These are phyloP conservation scores for Boulengeromyrus knoepffleri DNA, from an alignment of 2,113 vertebrate genomes.

Conservation along the genomic window DNA sequence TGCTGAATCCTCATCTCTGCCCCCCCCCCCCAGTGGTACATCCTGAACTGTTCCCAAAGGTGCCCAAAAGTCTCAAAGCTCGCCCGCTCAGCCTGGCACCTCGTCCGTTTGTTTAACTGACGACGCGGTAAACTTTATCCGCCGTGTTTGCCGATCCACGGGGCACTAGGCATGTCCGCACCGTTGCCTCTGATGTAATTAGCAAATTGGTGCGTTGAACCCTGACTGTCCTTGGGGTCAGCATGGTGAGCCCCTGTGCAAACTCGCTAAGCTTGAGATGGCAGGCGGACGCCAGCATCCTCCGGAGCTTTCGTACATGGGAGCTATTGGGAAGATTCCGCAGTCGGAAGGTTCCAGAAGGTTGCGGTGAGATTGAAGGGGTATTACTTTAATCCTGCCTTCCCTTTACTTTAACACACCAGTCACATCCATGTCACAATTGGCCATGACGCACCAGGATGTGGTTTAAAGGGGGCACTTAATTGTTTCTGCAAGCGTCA, in stretches of 20 bases:
- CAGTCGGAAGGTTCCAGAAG: neutral
- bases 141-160: neutral
- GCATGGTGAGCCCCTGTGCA: neutral
- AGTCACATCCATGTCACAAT: conserved; percentile 18
- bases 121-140: neutral
- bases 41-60: neutral
- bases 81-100: neutral
- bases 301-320: neutral
- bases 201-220: neutral
- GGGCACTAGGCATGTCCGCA: neutral
- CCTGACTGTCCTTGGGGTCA: neutral
- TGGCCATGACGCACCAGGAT: neutral
- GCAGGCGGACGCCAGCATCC: neutral
- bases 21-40: neutral
- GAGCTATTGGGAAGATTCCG: neutral
- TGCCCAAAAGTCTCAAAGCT: neutral
- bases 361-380: neutral
- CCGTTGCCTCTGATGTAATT: neutral
- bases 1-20: neutral
- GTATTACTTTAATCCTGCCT: neutral
- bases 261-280: neutral
- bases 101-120: neutral
- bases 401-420: neutral
- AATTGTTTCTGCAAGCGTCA: conserved; percentile 37
- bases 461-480: conserved; percentile 6